Evolutionary conservation across 2,797 vertebrate species (phyloP).

Genomic region (Tenualosa ilisha): DNA sequence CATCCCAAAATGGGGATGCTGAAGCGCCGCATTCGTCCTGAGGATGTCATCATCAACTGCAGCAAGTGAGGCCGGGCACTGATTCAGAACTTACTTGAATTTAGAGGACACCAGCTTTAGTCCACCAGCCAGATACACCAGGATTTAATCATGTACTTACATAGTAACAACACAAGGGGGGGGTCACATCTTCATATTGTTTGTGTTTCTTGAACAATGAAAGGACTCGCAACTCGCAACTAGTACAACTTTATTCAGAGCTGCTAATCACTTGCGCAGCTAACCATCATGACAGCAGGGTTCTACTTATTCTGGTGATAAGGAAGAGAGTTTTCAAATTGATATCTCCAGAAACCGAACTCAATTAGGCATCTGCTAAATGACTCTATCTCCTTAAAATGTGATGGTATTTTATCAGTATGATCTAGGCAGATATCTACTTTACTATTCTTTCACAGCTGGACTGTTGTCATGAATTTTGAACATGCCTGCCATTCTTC

Average conservation of each 20-base stretch:
- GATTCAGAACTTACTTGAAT: neutral
- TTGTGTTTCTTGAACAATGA: neutral
- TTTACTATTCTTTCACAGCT: neutral
- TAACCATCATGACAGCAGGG: neutral
- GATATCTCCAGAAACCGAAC: neutral
- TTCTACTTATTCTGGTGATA: neutral
- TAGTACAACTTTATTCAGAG: neutral
- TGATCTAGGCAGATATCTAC: neutral
- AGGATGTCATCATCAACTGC: slow-evolving; percentile 95
- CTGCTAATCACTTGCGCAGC: neutral
- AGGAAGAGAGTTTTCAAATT: neutral
- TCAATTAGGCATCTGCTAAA: neutral
- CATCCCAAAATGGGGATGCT: slow-evolving; percentile 97
- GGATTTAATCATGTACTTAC: neutral
- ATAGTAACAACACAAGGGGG: slow-evolving; percentile 13
- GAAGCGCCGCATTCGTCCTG: slow-evolving; percentile 88
- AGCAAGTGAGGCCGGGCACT: slow-evolving; percentile 83
- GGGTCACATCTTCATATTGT: neutral
- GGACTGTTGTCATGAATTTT: neutral
- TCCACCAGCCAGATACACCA: neutral
- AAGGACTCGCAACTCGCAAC: neutral
- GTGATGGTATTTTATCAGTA: neutral
- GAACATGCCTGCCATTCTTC: too few species aligned
- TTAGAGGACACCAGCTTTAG: neutral
- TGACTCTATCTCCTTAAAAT: neutral